Evolutionary conservation across 2,113 vertebrate genomes (phyloP).

Genomic region (Podarcis cretensis): DNA sequence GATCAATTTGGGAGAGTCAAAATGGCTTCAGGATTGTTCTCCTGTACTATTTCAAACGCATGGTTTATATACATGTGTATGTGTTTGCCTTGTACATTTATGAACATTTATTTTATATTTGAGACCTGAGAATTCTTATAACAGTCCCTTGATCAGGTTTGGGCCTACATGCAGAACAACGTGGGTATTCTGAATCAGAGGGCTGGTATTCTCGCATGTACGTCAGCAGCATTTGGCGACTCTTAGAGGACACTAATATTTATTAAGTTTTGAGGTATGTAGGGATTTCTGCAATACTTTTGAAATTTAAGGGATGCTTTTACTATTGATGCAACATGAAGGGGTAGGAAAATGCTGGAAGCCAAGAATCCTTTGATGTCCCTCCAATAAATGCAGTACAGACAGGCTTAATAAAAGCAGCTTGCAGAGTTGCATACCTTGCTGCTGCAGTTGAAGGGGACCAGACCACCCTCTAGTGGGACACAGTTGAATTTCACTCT

Average conservation of each 20-base stretch:
- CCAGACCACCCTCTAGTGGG: conserved; percentile 76
- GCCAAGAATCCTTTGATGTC: conserved; percentile 39
- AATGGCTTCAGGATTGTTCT: too few species aligned
- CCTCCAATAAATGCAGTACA: conserved; percentile 8
- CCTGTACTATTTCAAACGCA: too few species aligned
- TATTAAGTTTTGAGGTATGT: conserved; percentile 2
- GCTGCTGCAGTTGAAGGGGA: conserved; percentile 50
- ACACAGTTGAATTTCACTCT: conserved; percentile 50
- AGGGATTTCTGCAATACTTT: conserved; percentile 10
- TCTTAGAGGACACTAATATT: conserved; percentile 15
- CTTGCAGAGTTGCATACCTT: conserved; percentile 36
- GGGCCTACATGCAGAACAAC: neutral
- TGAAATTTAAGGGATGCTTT: conserved; percentile 24
- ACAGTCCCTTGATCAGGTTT: neutral
- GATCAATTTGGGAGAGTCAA: too few species aligned
- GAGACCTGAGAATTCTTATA: too few species aligned
- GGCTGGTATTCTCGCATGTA: neutral
- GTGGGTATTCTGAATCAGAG: neutral
- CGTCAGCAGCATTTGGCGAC: neutral
- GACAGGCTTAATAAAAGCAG: conserved; percentile 19
- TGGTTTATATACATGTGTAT: too few species aligned
- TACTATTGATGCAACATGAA: conserved; percentile 16
- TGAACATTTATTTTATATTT: too few species aligned
- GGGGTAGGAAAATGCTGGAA: conserved; percentile 39
- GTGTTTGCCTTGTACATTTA: too few species aligned